phyloP scores from a whole-genome alignment of 2,113 vertebrate genomes.

The Plotosus lineatus region DNA sequence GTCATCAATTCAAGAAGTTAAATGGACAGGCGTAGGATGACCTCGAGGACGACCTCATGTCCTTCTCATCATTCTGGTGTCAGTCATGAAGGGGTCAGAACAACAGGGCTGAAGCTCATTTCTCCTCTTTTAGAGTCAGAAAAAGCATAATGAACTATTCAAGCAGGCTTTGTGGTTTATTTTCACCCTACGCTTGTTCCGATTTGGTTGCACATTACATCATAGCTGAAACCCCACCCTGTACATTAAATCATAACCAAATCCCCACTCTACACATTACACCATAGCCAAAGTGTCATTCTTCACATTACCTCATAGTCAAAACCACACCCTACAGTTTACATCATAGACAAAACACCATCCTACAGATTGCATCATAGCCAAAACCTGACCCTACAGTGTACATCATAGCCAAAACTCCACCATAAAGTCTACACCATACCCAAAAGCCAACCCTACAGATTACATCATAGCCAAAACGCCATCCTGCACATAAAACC shows the following conservation, averaged over 20 bases:
- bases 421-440: background rate
- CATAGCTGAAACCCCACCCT: background rate
- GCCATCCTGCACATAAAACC: background rate
- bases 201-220: too few species aligned
- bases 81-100: slow-evolving; percentile 75
- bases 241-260: background rate
- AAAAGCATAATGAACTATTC: background rate
- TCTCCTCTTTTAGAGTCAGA: background rate
- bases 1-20: background rate
- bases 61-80: slow-evolving; percentile 64
- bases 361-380: background rate
- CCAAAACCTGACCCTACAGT: background rate
- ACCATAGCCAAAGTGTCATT: background rate
- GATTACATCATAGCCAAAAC: background rate
- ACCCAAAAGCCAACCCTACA: background rate
- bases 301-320: background rate
- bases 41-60: background rate
- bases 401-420: background rate
- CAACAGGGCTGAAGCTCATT: slow-evolving; percentile 55
- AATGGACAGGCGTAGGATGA: background rate
- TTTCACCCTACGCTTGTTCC: too few species aligned
- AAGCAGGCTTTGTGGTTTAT: background rate
- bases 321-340: background rate
- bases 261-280: background rate
- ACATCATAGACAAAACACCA: background rate